phyloP scores from a whole-genome alignment of 2,888 invertebrate species.

The Mongoloraphidia duomilia region DNA sequence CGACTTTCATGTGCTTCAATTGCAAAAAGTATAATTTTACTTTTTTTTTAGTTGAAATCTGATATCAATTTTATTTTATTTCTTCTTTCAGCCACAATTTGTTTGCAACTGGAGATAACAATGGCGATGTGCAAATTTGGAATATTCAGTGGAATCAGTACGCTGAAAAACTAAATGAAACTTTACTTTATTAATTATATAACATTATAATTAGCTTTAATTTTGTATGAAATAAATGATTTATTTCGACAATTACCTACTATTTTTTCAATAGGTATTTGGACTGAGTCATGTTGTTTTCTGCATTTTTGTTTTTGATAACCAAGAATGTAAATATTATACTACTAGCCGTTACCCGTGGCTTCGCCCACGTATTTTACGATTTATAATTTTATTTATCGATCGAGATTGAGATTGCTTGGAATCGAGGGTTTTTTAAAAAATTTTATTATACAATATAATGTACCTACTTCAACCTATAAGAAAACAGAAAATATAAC shows the following conservation, averaged over 20 bases:
- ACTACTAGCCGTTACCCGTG: no score
- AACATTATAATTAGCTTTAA: constrained; percentile 3
- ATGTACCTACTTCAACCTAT: no score
- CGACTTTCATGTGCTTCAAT: constrained; percentile 16
- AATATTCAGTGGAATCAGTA: constrained; percentile 24
- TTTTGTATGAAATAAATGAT: constrained; percentile 6
- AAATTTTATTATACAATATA: no score
- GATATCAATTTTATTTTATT: constrained; percentile 2
- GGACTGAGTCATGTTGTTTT: constrained; percentile 7
- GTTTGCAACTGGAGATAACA: constrained; percentile 22
- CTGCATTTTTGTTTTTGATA: constrained; percentile 12
- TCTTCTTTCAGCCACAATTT: constrained; percentile 21
- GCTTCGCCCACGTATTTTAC: no score
- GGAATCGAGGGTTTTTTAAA: no score
- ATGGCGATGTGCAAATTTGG: constrained; percentile 27
- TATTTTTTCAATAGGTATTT: no score
- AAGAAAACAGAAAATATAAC: no score
- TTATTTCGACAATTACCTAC: constrained; percentile 5
- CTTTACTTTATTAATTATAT: not conserved
- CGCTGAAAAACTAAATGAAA: constrained; percentile 3
- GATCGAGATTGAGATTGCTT: no score
- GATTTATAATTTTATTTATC: no score
- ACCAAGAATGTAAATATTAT: constrained; percentile 4
- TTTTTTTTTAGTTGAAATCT: constrained; percentile 1
- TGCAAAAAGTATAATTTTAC: constrained; percentile 13